Evolutionary conservation across 2,888 invertebrate genomes (phyloP), one percentile per base, ranked within the genome.

Genomic region (Ramazzottius varieornatus): DNA sequence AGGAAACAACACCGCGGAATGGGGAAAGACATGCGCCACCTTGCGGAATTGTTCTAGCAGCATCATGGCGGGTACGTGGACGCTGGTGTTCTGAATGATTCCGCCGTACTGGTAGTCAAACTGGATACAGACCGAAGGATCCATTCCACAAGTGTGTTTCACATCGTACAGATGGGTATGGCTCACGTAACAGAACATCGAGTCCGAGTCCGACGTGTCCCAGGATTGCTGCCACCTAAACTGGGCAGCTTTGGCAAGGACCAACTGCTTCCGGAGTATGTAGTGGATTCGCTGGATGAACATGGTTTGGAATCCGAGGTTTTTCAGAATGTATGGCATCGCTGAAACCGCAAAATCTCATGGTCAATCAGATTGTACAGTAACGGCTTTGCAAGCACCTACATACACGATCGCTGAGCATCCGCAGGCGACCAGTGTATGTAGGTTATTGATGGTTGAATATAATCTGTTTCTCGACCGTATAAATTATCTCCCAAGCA

Each of bases 131-230:
- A 78, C 74, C 65, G 86, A 85, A 0, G 88, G 88, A 78, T 92
- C 89, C 0, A 94, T 94, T 0, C 94, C 94, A 75, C 94, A 96
- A 0, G 92, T 87, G 73, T 90, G 88, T 72, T 91, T 90, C 68
- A 93, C 93, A 29, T 89, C 90, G 78, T 96, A 96, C 67, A 93
- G 88, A 73, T 91, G 90, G 73, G 91, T 93, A 0, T 94, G 94
- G 76, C 89, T 86, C 54, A 54, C 4, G 54, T 54, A 54, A 4
- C 20, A n/a, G 29, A 54, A 54, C 54, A 54, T 54, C 4, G 54
- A 13, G 13, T 54, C 54, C 16, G 20, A 16, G 54, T 54, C 24
- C n/a, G 13, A 4, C n/a, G 32, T 33, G 67, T 77, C 78, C 72
- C 78, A 96, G 46, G 83, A 83, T 46, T 93, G 89, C 1, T 85